A percentile compares a stretch with the other conserved stretches of the same genome.
phyloP scores from a whole-genome alignment of 2,797 vertebrate species.

The Mormyrops attenuatus region DNA sequence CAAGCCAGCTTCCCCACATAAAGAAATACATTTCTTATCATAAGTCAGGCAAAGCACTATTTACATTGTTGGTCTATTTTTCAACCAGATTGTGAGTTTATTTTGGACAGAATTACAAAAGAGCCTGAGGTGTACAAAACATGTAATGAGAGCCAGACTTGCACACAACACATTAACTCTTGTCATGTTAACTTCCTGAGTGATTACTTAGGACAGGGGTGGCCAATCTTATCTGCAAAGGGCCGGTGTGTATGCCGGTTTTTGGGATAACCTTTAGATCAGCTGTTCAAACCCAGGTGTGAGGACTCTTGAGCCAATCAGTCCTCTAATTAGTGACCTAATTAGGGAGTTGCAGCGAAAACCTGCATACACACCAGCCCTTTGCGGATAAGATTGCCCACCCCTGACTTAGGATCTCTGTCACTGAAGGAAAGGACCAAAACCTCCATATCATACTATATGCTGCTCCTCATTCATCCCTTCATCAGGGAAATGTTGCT shows the following conservation, averaged over 20 bases:
- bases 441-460: neutral
- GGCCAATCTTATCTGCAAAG: too few relatives aligned
- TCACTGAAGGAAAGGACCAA: neutral
- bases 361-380: too few relatives aligned
- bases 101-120: neutral
- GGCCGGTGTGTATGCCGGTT: too few relatives aligned
- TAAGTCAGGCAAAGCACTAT: neutral
- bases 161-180: neutral
- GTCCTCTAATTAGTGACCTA: too few relatives aligned
- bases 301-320: too few relatives aligned
- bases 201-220: too few relatives aligned
- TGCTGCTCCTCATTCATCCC: neutral
- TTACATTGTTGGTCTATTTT: neutral
- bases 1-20: neutral
- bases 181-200: neutral
- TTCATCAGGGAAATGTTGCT: neutral
- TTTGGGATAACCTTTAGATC: too few relatives aligned
- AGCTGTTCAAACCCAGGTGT: too few relatives aligned
- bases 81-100: neutral
- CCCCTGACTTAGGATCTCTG: neutral
- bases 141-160: neutral
- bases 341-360: too few relatives aligned
- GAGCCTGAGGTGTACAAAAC: neutral
- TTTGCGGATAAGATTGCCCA: too few relatives aligned
- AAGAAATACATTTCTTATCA: neutral